These are phyloP conservation scores for Apis dorsata DNA, from an alignment of 1,140 invertebrate genomes.

Conservation along the genomic window DNA sequence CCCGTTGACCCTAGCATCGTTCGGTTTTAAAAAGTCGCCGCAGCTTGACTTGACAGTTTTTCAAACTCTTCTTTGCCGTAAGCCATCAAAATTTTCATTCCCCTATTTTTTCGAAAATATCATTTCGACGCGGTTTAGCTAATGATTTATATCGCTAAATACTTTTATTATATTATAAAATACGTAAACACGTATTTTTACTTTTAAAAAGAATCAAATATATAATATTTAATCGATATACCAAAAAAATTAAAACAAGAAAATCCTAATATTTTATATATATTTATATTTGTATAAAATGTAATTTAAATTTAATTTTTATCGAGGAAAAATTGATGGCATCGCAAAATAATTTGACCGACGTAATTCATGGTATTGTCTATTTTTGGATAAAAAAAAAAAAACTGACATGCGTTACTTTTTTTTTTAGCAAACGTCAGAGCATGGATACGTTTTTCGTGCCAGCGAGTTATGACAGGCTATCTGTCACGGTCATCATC, in stretches of 20 bases:
- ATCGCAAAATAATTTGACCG: neutral
- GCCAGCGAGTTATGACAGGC: conserved; percentile 58
- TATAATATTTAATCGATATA: no score
- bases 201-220: neutral
- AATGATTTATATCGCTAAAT: neutral
- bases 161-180: neutral
- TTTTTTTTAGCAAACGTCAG: conserved; percentile 34
- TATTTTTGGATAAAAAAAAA: neutral
- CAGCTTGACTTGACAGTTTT: conserved; percentile 25
- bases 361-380: conserved; percentile 32
- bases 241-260: neutral
- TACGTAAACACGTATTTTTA: neutral
- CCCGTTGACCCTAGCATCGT: conserved; percentile 39
- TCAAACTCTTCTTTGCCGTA: conserved; percentile 20
- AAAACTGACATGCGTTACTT: conserved; percentile 37
- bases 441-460: conserved; percentile 52
- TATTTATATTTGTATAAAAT: neutral
- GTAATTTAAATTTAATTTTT: neutral
- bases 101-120: neutral
- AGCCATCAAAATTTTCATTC: conserved; percentile 22
- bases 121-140: neutral
- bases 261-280: neutral
- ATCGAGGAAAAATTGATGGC: neutral
- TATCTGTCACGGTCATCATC: conserved; percentile 65
- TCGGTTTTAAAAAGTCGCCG: conserved; percentile 52